Base-by-base conservation (phyloP, 2,797 vertebrate species). In the Kryptopterus vitreolus region DNA sequence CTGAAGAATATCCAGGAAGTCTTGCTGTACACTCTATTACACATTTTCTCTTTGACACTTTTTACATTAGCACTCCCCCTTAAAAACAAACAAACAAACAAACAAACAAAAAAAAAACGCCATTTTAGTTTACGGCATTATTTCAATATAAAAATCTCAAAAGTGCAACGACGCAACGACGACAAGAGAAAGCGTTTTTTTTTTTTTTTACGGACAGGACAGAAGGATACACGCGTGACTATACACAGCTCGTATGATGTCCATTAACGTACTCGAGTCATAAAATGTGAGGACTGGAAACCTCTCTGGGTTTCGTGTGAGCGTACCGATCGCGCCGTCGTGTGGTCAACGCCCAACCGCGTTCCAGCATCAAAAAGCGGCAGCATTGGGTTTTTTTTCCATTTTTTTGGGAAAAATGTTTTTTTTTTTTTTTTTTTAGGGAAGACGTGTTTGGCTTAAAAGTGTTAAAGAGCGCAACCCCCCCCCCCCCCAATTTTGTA, bases 261-360 rank as follows among this genome's bases (percentile, higher is more conserved):
- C 26, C 68, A 77, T 76, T 77, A 82, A 72, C 77, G 78, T 77
- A 52, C 35, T 82, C 75, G 73, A 50, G 53, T 85, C 89, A 70
- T 84, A 87, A 88, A n/a, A 84, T 3, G 22, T 2, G 24, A 86
- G 81, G 86, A 89, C 46, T 62, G 88, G 88, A 92, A 90, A 10
- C 90, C 85, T 91, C 59, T 76, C 77, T 77, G 70, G 75, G 69
- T 62, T n/a, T n/a, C 80, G 71, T 74, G 35, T 35, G 83, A 74
- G 72, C 43, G 84, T 87, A 87, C 86, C 79, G 69, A 57, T 69
- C 35, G 46, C 68, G 22, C 35, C 1, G 6, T 22, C 12, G 43
- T 16, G 4, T n/a, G n/a, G n/a, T 24, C 4, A 13, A 53, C 65
- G 77, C 59, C 62, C 43, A 74, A 35, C 35, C 53, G 63, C 62